Base-by-base conservation (phyloP, 1,140 invertebrate species). In the Paraescarpia echinospica region DNA sequence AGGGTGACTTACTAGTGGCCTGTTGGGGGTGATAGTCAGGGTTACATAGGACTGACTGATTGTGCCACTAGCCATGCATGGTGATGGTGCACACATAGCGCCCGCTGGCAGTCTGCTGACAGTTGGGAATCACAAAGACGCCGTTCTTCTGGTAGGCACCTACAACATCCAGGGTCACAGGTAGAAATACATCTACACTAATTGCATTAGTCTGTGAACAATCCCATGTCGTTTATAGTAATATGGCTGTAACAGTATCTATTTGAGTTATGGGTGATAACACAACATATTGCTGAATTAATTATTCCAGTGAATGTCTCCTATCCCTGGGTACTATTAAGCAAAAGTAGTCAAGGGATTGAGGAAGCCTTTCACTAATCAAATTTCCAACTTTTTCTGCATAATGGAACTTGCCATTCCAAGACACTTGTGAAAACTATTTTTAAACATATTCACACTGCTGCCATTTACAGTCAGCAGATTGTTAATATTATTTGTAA, bases 41-140 rank as follows among this genome's bases (percentile, higher is more conserved):
- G 93, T 93, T 9, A 94, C 93, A 34, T 9, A 93, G 93, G 12
- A 93, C 94, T 18, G 92, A 92, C 35, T 94, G 94, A 1, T 89
- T 92, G 92, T 93, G 18, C 96, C 97, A 48, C 94, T 94, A 8
- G 94, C 92, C 89, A 94, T n/a, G n/a, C n/a, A n/a, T 96, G 12
- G 96, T 97, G 0, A 97, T 97, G 6, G 97, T 97, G 95, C 99
- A 99, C 6, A 98, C 96, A 95, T 99, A 99, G 22, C 97, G 96
- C 0, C 98, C 98, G 35, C 97, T 97, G 95, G 99, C 98, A 27
- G 96, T 96, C 9, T 96, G 96, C 6, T 96, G 96, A 0, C 98
- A 97, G 93, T 97, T 97, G 0, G 96, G 96, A 27, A 99, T 97
- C 34, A 97, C 97, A 22, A 99, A 95, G 0, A 97, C 95, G 27